phyloP scores from a whole-genome alignment of 2,797 vertebrate genomes.

The Rachycentron canadum region DNA sequence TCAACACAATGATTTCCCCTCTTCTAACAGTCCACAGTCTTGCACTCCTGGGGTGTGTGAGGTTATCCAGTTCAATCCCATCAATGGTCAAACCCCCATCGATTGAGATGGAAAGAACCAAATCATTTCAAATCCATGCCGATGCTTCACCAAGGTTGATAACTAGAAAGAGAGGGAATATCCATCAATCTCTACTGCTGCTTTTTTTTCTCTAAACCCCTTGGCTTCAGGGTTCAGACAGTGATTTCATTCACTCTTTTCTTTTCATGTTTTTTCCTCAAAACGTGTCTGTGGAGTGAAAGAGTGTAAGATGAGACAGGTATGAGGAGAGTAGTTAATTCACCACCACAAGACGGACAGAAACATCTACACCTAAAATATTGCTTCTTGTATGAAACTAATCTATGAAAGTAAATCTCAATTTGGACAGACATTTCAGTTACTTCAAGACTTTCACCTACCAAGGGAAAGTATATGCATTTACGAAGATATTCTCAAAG shows the following conservation, averaged over 20 bases:
- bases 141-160: constrained; percentile 42
- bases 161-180: constrained; percentile 31
- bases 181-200: constrained; percentile 27
- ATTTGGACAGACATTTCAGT: background rate
- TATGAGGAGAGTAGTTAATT: background rate
- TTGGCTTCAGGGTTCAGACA: constrained; percentile 16
- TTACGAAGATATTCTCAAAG: constrained; percentile 1
- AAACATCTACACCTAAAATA: constrained; percentile 15
- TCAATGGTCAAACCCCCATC: constrained; percentile 54
- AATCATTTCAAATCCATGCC: constrained; percentile 56
- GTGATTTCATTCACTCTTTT: constrained; percentile 18
- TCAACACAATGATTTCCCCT: constrained; percentile 60
- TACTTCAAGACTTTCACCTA: constrained; percentile 5
- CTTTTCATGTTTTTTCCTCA: background rate
- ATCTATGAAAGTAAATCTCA: constrained; percentile 23
- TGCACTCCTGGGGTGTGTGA: constrained; percentile 38
- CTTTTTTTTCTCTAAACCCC: background rate
- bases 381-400: constrained; percentile 27
- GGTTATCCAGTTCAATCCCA: constrained; percentile 62
- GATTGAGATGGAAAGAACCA: constrained; percentile 36
- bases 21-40: constrained; percentile 37
- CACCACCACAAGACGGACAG: background rate
- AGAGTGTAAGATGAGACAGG: constrained; percentile 11
- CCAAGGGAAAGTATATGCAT: background rate
- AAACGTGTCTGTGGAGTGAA: background rate